Base-by-base conservation (phyloP, 2,888 invertebrate species). In the Meiosimyza platycephala region DNA sequence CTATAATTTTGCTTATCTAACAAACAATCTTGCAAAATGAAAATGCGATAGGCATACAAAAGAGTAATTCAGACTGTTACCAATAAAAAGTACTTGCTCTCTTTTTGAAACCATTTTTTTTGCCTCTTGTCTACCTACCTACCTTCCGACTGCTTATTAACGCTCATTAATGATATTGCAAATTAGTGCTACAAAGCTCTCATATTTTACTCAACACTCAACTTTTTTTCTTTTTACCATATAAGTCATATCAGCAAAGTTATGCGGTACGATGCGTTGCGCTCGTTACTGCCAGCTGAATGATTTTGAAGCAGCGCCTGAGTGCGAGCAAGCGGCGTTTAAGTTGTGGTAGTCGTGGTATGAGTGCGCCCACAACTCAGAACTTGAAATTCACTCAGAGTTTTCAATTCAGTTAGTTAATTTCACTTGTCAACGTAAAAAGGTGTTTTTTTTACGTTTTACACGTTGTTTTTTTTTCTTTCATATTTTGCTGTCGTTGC, bases 371-470 rank as follows among this genome's bases (percentile, higher is more conserved):
- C 22, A 18, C 40, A 40, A 40, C 40, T 40, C 40, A 40, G 40
- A 40, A 40, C 40, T 40, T 40, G 40, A 40, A 40, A 40, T 40
- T 40, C 40, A 40, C 15, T 51, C 70, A 63, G 40, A 63, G 40
- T 12, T 15, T 57, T 52, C 50, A 72, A 28, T 62, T 70, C 62
- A 73, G 71, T 75, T 75, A 72, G 62, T 67, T 48, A 72, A 71
- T 73, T 73, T 72, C 70, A 70, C 65, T 74, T 76, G 72, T 74
- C 72, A 71, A 64, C 47, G 67, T 57, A 62, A 63, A 68, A 69
- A 62, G 73, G 68, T 76, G 72, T 63, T 74, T 65, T 63, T n/a
- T 33, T 57, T 6, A 57, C 57, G 40, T 9, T 6, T 40, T 40
- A 40, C 40, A 40, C 64, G 68, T 67, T 47, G 74, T 9, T 71